Conservation (phyloP, 1,140 invertebrate species). For the Akabosia matsudoensis region DNA sequence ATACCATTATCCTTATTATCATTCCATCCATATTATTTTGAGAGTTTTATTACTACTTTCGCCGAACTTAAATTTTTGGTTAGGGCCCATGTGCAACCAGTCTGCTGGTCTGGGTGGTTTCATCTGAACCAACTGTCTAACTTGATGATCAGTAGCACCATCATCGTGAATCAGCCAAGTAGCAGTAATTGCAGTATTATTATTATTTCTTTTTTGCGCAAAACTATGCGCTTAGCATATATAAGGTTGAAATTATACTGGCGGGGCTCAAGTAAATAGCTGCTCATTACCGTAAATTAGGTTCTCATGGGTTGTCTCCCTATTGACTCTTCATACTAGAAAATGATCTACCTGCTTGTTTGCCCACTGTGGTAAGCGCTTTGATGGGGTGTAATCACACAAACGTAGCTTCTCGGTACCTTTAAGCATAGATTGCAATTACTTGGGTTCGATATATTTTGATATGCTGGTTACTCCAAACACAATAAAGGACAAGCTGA, state of each 20-base stretch:
- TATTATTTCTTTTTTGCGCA: neutral
- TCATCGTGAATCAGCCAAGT: neutral
- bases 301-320: conserved; percentile 10
- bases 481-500: too few species aligned
- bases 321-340: neutral
- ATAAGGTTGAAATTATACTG: conserved; percentile 5
- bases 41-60: neutral
- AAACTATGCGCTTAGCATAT: neutral
- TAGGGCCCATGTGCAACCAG: neutral
- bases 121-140: neutral
- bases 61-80: neutral
- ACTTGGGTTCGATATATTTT: too few species aligned
- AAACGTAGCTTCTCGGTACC: too few species aligned
- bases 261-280: neutral
- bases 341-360: neutral
- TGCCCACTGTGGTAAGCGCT: neutral
- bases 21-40: neutral
- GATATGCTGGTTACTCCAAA: too few species aligned
- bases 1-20: neutral
- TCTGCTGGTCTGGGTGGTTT: neutral
- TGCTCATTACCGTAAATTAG: conserved; percentile 16
- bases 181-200: neutral
- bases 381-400: too few species aligned
- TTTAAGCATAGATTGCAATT: too few species aligned
- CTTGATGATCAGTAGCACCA: neutral